Evolutionary conservation across 2,888 invertebrate genomes (phyloP).

Genomic region (Vanessa cardui): DNA sequence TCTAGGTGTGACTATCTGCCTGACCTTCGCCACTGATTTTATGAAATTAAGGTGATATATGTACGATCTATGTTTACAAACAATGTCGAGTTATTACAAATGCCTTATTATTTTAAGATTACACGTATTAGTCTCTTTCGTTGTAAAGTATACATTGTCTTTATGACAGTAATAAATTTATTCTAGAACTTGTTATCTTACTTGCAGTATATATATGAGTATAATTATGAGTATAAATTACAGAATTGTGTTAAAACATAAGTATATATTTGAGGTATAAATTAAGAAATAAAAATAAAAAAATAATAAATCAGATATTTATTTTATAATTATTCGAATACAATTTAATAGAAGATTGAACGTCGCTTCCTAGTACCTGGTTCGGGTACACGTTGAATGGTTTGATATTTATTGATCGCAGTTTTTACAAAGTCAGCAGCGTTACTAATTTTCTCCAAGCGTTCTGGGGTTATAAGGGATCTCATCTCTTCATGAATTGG

Average conservation of each 20-base stretch:
- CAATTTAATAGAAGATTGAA: constrained; percentile 34
- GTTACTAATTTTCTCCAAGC: constrained; percentile 82
- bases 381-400: constrained; percentile 64
- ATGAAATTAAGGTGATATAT: no score
- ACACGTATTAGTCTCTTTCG: no score
- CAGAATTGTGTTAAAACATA: background rate
- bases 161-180: background rate
- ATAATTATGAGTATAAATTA: background rate
- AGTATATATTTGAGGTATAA: background rate
- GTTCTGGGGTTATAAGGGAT: constrained; percentile 82
- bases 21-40: no score
- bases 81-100: background rate
- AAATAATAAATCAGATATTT: constrained; percentile 2
- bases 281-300: background rate
- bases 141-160: background rate
- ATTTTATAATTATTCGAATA: background rate
- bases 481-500: constrained; percentile 83
- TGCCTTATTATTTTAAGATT: no score
- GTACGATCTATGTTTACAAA: background rate
- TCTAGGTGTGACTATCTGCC: no score
- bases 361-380: constrained; percentile 56
- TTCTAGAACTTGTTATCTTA: constrained; percentile 5
- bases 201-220: background rate
- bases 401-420: constrained; percentile 84
- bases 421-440: constrained; percentile 84